Percentiles rank a stretch among this genome's conserved stretches.
Evolutionary conservation across 2,797 vertebrate species (phyloP).

Genomic region (Acipenser ruthenus): DNA sequence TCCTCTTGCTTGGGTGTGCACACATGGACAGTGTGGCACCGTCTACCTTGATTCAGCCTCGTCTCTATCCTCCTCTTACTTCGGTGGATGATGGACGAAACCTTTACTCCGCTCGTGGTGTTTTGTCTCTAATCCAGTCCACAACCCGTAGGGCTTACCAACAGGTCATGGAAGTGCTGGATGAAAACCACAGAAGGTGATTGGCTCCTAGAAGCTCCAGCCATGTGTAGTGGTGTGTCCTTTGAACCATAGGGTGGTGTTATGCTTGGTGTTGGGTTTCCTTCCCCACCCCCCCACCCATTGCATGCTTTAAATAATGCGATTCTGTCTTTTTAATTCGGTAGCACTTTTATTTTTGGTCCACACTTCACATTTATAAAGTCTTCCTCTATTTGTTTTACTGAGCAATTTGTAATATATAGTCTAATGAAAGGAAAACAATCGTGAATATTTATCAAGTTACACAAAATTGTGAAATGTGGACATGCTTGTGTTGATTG

Average conservation of each 20-base stretch:
- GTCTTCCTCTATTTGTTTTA: no score
- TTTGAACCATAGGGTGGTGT: constrained; percentile 38
- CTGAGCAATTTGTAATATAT: not conserved
- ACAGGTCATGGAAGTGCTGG: constrained; percentile 98
- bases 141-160: constrained; percentile 98
- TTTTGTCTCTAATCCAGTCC: constrained; percentile 98
- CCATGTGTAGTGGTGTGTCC: constrained; percentile 31
- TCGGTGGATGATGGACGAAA: constrained; percentile 79
- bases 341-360: constrained; percentile 9
- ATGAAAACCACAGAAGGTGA: constrained; percentile 97
- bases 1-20: constrained; percentile 43
- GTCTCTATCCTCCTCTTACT: constrained; percentile 71
- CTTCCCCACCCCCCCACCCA: no score
- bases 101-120: constrained; percentile 84
- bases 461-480: constrained; percentile 3
- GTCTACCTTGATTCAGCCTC: constrained; percentile 67
- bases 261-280: constrained; percentile 36
- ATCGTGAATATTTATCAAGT: not conserved
- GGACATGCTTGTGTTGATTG: not conserved
- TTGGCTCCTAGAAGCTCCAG: constrained; percentile 55
- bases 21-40: constrained; percentile 74
- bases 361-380: constrained; percentile 65
- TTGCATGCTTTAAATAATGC: not conserved
- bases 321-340: not conserved
- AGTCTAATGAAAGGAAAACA: not conserved